Conservation (phyloP, 2,888 invertebrate genomes). For the Hedychridium roseum region DNA sequence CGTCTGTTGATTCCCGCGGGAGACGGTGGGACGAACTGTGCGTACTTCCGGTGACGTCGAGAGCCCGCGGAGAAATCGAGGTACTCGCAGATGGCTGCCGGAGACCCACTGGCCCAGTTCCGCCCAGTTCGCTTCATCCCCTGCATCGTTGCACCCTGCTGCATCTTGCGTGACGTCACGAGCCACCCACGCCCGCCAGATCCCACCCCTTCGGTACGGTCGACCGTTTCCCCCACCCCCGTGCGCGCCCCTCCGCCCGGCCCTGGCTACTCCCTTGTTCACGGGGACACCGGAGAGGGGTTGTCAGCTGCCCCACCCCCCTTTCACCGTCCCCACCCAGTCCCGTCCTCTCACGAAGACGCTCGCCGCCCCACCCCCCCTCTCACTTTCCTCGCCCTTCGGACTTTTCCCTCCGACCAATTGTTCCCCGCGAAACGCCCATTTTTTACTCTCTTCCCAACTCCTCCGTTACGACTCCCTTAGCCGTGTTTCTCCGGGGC, state of each 20-base stretch:
- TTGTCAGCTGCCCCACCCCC: no score
- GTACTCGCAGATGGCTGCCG: slow-evolving; percentile 57
- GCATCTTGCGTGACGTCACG: slow-evolving; percentile 58
- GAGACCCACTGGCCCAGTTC: slow-evolving; percentile 62
- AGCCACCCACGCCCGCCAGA: slow-evolving; percentile 42
- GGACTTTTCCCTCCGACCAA: no score
- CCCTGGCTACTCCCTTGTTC: no score
- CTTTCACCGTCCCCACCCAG: slow-evolving; percentile 5
- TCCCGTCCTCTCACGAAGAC: slow-evolving; percentile 10
- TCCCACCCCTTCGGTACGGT: slow-evolving; percentile 39
- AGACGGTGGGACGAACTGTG: no score
- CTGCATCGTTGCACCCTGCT: slow-evolving; percentile 50
- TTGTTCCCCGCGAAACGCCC: no score
- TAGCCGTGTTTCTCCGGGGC: no score
- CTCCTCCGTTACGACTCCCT: no score
- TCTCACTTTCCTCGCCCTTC: slow-evolving; percentile 1
- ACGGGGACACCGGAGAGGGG: no score
- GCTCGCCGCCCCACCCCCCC: slow-evolving; percentile 4
- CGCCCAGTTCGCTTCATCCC: slow-evolving; percentile 48
- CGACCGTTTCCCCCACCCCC: slow-evolving; percentile 30
- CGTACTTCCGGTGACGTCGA: background rate
- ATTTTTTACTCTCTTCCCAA: no score
- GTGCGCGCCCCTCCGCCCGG: slow-evolving; percentile 9
- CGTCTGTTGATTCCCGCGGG: no score
- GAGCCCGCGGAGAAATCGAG: slow-evolving; percentile 18